A percentile compares a stretch with the other conserved stretches of the same genome.
Conservation (phyloP, 2,888 invertebrate genomes). For the Phrixothrix hirtus region DNA sequence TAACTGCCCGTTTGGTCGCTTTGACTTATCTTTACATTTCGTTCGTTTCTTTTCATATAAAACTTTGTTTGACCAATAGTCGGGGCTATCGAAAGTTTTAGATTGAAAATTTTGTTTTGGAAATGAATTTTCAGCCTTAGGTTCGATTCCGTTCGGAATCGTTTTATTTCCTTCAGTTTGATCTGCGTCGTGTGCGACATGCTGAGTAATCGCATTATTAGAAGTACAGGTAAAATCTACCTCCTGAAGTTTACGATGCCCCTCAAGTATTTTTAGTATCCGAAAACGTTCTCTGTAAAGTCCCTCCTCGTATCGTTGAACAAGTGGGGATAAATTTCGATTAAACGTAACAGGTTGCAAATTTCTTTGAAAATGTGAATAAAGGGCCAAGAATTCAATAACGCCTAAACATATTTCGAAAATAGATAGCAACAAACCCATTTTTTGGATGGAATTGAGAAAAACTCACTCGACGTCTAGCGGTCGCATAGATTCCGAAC, state of each 20-base stretch:
- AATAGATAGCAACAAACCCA: slow-evolving; percentile 77
- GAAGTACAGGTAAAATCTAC: no score
- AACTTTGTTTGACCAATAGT: slow-evolving; percentile 9
- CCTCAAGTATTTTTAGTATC: slow-evolving; percentile 34
- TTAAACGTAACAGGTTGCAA: slow-evolving; percentile 36
- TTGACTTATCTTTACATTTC: slow-evolving; percentile 31
- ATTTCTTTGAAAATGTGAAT: slow-evolving; percentile 57
- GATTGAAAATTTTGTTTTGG: neutral
- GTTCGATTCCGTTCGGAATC: neutral
- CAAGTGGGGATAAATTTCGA: slow-evolving; percentile 20
- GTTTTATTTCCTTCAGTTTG: neutral
- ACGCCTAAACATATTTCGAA: slow-evolving; percentile 77
- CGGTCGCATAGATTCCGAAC: neutral
- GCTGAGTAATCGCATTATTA: neutral
- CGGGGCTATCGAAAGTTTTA: slow-evolving; percentile 20
- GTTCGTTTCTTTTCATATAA: slow-evolving; percentile 4
- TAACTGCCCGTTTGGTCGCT: neutral
- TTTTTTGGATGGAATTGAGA: slow-evolving; percentile 45
- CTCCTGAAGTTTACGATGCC: slow-evolving; percentile 43
- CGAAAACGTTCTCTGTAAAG: slow-evolving; percentile 22
- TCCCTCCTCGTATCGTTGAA: slow-evolving; percentile 22
- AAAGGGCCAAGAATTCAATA: slow-evolving; percentile 67
- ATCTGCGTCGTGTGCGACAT: neutral
- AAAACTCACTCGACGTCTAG: neutral
- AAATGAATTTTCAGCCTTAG: neutral